A percentile compares a stretch with the other conserved stretches of the same genome.
phyloP scores from a whole-genome alignment of 2,113 vertebrate species.

The Anthoscopus minutus region DNA sequence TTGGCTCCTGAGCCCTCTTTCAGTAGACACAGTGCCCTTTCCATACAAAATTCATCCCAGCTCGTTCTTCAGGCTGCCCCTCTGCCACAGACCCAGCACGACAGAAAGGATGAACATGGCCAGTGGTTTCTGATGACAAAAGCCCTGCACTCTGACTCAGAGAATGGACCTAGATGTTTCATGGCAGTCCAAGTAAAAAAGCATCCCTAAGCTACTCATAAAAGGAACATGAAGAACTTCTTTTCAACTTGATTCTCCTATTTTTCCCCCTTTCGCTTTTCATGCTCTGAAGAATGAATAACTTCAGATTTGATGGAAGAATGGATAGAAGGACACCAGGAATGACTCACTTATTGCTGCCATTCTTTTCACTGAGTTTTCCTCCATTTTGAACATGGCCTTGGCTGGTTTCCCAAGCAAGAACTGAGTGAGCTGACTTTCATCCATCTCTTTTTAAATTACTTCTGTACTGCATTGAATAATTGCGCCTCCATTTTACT shows the following conservation, averaged over 20 bases:
- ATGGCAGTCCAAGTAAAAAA: not conserved
- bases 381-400: not conserved
- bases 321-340: not conserved
- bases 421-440: not conserved
- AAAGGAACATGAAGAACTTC: not conserved
- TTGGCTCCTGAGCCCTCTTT: not conserved
- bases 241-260: not conserved
- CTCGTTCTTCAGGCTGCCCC: not conserved
- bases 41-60: not conserved
- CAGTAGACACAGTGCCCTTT: accelerated
- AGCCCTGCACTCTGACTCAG: accelerated
- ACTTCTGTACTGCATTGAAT: not conserved
- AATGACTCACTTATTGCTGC: not conserved
- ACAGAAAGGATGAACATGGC: not conserved
- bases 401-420: slow-evolving; percentile 18
- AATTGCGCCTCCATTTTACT: slow-evolving; percentile 35
- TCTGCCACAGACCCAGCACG: accelerated
- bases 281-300: not conserved
- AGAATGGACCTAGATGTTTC: not conserved
- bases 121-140: accelerated
- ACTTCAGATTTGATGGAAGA: not conserved
- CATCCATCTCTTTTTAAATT: slow-evolving; percentile 52
- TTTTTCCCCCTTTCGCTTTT: not conserved
- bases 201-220: not conserved
- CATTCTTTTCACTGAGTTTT: not conserved